Evolutionary conservation across 2,797 vertebrate species (phyloP).

Genomic region (Tarsius wallacei): DNA sequence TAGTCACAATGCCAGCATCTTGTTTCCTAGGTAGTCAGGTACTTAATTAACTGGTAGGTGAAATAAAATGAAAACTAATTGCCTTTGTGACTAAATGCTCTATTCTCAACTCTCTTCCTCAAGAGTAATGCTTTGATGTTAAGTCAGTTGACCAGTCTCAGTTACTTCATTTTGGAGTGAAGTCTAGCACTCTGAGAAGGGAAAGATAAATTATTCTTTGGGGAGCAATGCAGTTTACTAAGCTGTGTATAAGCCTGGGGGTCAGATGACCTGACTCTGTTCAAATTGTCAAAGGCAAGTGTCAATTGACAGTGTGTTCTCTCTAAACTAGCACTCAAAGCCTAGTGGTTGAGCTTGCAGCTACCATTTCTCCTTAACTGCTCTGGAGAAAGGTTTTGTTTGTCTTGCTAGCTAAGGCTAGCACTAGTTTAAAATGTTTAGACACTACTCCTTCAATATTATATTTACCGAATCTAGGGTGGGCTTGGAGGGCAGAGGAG

Average conservation of each 20-base stretch:
- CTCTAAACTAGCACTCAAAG: constrained; percentile 56
- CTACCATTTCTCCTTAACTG: background rate
- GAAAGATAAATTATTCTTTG: constrained; percentile 86
- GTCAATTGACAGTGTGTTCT: constrained; percentile 77
- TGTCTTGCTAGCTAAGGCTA: background rate
- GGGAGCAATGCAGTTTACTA: constrained; percentile 85
- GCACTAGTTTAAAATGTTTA: background rate
- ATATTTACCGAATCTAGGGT: background rate
- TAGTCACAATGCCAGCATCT: background rate
- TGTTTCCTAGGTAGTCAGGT: constrained; percentile 4
- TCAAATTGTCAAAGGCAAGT: constrained; percentile 82
- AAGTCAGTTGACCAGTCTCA: constrained; percentile 59
- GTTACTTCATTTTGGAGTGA: constrained; percentile 78
- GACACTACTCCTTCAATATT: background rate
- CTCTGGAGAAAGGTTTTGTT: background rate
- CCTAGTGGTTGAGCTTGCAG: background rate
- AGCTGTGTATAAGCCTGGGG: constrained; percentile 79
- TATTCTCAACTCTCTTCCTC: constrained; percentile 39
- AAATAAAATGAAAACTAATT: background rate
- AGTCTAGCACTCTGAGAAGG: constrained; percentile 76
- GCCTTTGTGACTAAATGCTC: constrained; percentile 30
- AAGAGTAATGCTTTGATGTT: constrained; percentile 26
- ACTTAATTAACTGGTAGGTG: constrained; percentile 49
- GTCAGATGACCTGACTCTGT: constrained; percentile 80
- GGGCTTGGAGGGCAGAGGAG: background rate